Base-by-base conservation (phyloP, 2,113 vertebrate genomes). In the Capra hircus region DNA sequence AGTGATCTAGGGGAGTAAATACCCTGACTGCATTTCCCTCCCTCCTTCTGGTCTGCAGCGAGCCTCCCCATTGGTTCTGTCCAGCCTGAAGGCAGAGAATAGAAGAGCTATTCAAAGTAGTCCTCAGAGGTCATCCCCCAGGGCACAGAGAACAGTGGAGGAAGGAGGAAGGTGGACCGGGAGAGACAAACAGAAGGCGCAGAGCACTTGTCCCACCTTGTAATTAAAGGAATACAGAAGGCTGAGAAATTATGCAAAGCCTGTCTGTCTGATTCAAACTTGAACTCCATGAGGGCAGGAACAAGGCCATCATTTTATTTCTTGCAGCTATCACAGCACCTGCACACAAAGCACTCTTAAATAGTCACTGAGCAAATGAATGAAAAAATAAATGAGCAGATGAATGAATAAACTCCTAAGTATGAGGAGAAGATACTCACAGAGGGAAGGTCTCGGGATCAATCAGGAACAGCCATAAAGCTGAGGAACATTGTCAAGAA, bases 131-230 rank as follows among this genome's bases (percentile, higher is more conserved):
- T 36, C 57, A 14, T 64, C 30, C 60, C 78, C 55, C 23, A 21
- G 81, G n/a, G 17, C 21, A 30, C 77, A 71, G 30, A 59, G 59
- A 40, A 71, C 57, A 27, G 11, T 33, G 16, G 16, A 25, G 48
- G 7, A 50, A 12, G 36, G 40, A 2, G 2, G 64, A 40, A 6
- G 2, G 1, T 17, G 48, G 40, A 86, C 67, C 40, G 3, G 0
- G 19, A 71, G 82, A 48, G 30, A 59, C n/a, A 71, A 96, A 86
- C 10, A 3, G 36, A 90, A 64, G 67, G 27, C 13, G 57, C 43
- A 14, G 64, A 88, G 71, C 85, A 6, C 17, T 21, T 13, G n/a
- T 9, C 15, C 45, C 36, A 21, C 77, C 52, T 28, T 15, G 25
- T 57, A 43, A 88, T 53, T 82, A 55, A n/a, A 80, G 17, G 52